Base-by-base conservation (phyloP, 2,113 vertebrate genomes). In the Tetrax tetrax region DNA sequence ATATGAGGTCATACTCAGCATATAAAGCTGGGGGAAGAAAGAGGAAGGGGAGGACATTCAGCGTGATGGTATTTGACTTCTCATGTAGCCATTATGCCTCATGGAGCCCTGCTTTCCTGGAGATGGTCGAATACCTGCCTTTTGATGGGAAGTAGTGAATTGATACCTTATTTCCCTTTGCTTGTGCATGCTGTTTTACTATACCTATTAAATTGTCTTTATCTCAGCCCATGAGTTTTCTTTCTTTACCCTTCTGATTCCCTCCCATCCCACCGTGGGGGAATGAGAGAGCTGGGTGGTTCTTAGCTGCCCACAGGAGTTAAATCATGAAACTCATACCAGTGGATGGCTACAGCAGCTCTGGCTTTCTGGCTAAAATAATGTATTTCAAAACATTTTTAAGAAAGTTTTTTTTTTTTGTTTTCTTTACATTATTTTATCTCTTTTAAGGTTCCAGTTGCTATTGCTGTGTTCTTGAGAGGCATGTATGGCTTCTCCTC, bases 1-100 rank as follows among this genome's bases (percentile, higher is more conserved):
- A 2, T 35, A 10, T 17, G 45, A 11, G 1, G 3, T 41, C 22
- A n/a, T 25, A 7, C 6, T 83, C 37, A 80, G 9, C n/a, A 68
- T 59, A 31, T 18, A 50, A 66, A 80, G 1, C 29, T 63, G 9
- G 3, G 14, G 9, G 5, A 60, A 41, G 19, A 69, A 77, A 17
- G 27, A 48, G 4, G 6, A 63, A 80, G 12, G 12, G 7, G 53
- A 6, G 14, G 12, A 12, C 1, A 1, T 81, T 56, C 2, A 1
- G 29, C 57, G 7, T 2, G 0, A 43, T 28, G 8, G 3, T 0
- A 0, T 64, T 83, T 84, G 9, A 60, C 65, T 84, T 66, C 27
- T 9, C 29, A 65, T 65, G 27, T 29, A 21, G 24, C 5, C 0
- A 0, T 35, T 61, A 16, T 0, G 0, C 0, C 1, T 57, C 47